Evolutionary conservation across 1,140 invertebrate genomes (phyloP).

Genomic region (Berghia stephanieae): DNA sequence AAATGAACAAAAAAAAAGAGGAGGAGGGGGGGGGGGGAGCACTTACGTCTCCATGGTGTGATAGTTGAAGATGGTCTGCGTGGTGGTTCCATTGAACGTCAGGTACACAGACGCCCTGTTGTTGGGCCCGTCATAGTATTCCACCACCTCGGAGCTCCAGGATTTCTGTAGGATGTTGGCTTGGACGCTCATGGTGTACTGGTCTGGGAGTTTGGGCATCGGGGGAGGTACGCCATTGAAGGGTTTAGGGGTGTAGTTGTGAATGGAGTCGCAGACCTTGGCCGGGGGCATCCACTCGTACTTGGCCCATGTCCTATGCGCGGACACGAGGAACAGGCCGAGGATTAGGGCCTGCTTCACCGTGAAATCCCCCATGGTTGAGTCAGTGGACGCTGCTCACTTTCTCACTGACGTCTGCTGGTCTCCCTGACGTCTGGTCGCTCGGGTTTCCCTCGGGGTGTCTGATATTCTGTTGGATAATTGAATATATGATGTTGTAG

Average conservation of each 20-base stretch:
- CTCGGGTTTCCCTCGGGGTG: too few species aligned
- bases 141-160: constrained; percentile 18
- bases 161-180: constrained; percentile 26
- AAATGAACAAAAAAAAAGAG: too few species aligned
- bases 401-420: too few species aligned
- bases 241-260: neutral
- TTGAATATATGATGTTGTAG: too few species aligned
- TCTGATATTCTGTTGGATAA: too few species aligned
- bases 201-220: neutral
- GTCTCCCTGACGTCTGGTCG: too few species aligned
- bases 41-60: neutral
- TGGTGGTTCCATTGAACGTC: neutral
- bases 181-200: constrained; percentile 16
- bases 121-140: constrained; percentile 25
- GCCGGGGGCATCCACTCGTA: neutral
- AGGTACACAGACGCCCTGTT: constrained; percentile 3
- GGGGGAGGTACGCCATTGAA: neutral
- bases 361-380: too few species aligned
- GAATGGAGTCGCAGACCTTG: neutral
- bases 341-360: too few species aligned
- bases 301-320: too few species aligned
- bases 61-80: constrained; percentile 18
- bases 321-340: too few species aligned
- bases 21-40: too few species aligned
- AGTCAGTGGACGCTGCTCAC: too few species aligned